Base-by-base conservation (phyloP, 2,797 vertebrate genomes). In the Micropoecilia bifurca region DNA sequence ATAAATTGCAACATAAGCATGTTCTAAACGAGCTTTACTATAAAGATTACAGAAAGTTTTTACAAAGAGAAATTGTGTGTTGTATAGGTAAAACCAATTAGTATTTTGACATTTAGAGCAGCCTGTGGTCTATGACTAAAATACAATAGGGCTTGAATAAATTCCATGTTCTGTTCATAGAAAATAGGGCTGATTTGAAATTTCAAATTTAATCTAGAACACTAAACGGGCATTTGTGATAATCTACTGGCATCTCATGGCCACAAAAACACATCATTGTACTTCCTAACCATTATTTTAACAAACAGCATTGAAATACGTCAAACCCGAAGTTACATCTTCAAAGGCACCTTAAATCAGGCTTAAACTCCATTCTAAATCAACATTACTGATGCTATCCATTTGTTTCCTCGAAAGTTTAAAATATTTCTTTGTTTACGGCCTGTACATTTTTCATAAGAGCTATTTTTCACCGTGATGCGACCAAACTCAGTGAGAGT, bases 381-480 rank as follows among this genome's bases (percentile, higher is more conserved):
- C 18, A 10, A 25, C 9, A 4, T 25, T 12, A 22, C 25, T 22
- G 25, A 10, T 5, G 4, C 20, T 5, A 25, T 25, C 0, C 9
- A 10, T 4, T 18, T 20, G 18, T 9, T 63, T 7, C 36, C 45
- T 6, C 13, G 5, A 74, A 59, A 39, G n/a, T 43, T 39, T 41
- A 18, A 18, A 46, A 4, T 39, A 25, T 68, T 8, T 57, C 5
- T 59, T 46, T 53, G 30, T 66, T 14, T 41, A 71, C 25, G 18
- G 7, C n/a, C 53, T 3, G 53, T 22, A 55, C 0, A 22, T 22
- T 75, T 39, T 79, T 77, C 59, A 66, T 73, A 74, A 74, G 76
- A 81, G 82, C 85, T 81, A 73, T 50, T 76, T 74, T 71, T 74
- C 33, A 88, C 79, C 43, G 39, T 78, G 71, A 57, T 16, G 61